These are phyloP conservation scores for Nephila pilipes DNA, from an alignment of 1,140 invertebrate genomes.

Conservation along the genomic window DNA sequence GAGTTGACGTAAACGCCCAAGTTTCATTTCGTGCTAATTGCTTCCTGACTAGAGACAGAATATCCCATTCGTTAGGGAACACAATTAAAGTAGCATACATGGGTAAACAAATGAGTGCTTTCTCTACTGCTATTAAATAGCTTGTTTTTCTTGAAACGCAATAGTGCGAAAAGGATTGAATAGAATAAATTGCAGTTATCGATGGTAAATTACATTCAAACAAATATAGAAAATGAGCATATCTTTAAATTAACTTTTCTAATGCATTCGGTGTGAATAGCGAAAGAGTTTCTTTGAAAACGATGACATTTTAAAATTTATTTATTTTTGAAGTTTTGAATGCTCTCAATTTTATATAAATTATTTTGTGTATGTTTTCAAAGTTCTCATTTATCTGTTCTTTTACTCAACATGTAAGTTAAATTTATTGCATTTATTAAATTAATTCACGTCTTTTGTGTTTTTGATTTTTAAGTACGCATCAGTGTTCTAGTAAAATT, in stretches of 20 bases:
- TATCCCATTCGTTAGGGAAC: neutral
- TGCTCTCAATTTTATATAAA: too few relatives aligned
- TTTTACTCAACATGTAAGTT: too few relatives aligned
- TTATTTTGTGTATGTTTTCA: too few relatives aligned
- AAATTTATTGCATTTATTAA: too few relatives aligned
- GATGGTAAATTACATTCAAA: neutral
- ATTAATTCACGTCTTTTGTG: too few relatives aligned
- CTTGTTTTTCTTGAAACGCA: neutral
- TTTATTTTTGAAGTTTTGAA: too few relatives aligned
- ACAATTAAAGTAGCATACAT: slow-evolving; percentile 1
- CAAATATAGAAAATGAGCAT: neutral
- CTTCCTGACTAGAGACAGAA: neutral
- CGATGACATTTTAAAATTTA: too few relatives aligned
- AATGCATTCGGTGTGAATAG: too few relatives aligned
- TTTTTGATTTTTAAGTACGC: too few relatives aligned
- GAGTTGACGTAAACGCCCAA: slow-evolving; percentile 5
- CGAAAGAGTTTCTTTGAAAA: too few relatives aligned
- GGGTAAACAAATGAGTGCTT: neutral
- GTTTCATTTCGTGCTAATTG: slow-evolving; percentile 2
- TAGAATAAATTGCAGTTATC: neutral
- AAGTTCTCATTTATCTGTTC: too few relatives aligned
- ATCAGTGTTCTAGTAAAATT: too few relatives aligned
- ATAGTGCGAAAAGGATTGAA: neutral
- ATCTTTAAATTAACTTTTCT: neutral
- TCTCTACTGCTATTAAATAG: neutral